Evolutionary conservation across 2,888 invertebrate species (phyloP).

Genomic region (Polymixis lichenea): DNA sequence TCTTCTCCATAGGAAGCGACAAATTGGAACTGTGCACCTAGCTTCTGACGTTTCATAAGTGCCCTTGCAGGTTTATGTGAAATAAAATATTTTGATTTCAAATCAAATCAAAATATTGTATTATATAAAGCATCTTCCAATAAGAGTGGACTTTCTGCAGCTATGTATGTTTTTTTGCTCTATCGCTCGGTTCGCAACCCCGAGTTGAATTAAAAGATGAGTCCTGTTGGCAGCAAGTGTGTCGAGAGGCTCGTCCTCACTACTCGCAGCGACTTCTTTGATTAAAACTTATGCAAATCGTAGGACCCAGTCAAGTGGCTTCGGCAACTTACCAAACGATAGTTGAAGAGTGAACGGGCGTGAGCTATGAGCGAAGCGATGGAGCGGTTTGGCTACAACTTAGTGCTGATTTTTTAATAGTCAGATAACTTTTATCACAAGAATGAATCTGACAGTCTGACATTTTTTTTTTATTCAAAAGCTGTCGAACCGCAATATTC

Average conservation of each 20-base stretch:
- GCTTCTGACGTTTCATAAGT: no score
- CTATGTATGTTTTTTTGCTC: conserved; percentile 1
- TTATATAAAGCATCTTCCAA: conserved; percentile 24
- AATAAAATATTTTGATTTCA: no score
- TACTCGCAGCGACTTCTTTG: conserved; percentile 77
- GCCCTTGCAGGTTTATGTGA: no score
- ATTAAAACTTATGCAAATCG: conserved; percentile 87
- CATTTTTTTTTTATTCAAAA: no score
- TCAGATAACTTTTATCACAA: no score
- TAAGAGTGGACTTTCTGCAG: conserved; percentile 36
- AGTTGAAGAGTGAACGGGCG: conserved; percentile 49
- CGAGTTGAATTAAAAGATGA: conserved; percentile 63
- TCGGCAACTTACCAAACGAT: conserved; percentile 74
- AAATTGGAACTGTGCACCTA: no score
- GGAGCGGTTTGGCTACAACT: no score
- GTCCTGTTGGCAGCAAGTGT: conserved; percentile 58
- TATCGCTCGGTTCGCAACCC: conserved; percentile 13
- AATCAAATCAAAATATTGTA: no score
- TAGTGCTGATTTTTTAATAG: no score
- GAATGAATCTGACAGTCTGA: no score
- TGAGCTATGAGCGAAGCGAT: conserved; percentile 26
- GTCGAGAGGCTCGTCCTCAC: conserved; percentile 66
- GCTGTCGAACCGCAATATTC: no score
- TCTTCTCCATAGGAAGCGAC: no score
- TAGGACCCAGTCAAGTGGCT: conserved; percentile 76